These are phyloP conservation scores for Apaloderma vittatum DNA, from an alignment of 2,113 vertebrate species.

Conservation along the genomic window DNA sequence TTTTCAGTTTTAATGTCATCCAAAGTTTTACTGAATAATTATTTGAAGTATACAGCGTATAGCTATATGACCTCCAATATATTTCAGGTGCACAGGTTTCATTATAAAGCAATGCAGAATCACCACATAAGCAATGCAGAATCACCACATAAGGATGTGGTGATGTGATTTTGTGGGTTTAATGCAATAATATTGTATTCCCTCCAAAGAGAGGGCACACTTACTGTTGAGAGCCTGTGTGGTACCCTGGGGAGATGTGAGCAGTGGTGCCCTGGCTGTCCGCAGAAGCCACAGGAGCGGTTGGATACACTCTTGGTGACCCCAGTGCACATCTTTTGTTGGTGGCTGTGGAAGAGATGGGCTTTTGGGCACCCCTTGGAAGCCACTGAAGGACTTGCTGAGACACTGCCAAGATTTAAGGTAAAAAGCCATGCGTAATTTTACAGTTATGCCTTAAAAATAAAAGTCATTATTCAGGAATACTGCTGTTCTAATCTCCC, in stretches of 20 bases:
- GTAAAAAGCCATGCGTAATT: not conserved
- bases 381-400: not conserved
- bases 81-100: not conserved
- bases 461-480: not conserved
- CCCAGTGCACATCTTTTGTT: accelerated
- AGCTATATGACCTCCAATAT: not conserved
- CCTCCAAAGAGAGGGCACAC: not conserved
- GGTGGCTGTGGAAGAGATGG: not conserved
- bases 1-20: not conserved
- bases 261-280: not conserved
- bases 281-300: not conserved
- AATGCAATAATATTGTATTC: not conserved
- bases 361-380: not conserved
- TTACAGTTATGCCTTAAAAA: not conserved
- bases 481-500: not conserved
- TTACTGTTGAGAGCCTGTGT: not conserved
- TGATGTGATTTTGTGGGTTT: not conserved
- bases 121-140: too few relatives aligned
- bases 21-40: not conserved
- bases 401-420: not conserved
- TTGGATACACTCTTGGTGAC: not conserved
- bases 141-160: not conserved
- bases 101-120: not conserved
- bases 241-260: not conserved
- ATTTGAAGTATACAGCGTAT: not conserved